phyloP scores from a whole-genome alignment of 2,113 vertebrate species.

The Rhineura floridana region DNA sequence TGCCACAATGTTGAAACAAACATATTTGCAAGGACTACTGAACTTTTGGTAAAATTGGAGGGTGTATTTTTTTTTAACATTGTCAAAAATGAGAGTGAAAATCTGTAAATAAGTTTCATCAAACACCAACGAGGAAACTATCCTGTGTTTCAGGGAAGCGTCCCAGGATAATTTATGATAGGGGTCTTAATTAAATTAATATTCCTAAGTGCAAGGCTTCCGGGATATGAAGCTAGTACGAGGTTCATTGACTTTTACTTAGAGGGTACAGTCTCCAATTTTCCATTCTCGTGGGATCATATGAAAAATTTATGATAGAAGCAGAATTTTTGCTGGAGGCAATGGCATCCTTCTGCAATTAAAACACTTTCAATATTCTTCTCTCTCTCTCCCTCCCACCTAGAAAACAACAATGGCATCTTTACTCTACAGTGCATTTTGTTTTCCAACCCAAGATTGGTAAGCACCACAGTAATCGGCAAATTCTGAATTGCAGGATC shows the following conservation, averaged over 20 bases:
- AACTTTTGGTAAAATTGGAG: too few relatives aligned
- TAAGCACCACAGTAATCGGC: constrained; percentile 6
- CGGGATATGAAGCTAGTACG: constrained; percentile 60
- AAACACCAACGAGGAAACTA: not conserved
- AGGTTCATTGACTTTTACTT: constrained; percentile 70
- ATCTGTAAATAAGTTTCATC: not conserved
- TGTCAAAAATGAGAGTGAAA: not conserved
- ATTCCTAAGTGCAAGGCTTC: constrained; percentile 65
- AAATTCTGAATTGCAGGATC: too few relatives aligned
- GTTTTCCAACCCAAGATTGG: constrained; percentile 56
- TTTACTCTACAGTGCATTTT: constrained; percentile 40
- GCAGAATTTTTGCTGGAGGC: constrained; percentile 62
- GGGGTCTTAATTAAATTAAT: constrained; percentile 77
- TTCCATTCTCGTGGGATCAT: constrained; percentile 67
- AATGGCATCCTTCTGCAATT: constrained; percentile 69
- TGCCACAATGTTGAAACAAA: too few relatives aligned
- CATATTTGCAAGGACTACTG: too few relatives aligned
- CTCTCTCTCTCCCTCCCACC: not conserved
- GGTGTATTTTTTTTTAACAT: constrained; percentile 6
- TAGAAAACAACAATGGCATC: constrained; percentile 59
- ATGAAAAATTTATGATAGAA: constrained; percentile 75
- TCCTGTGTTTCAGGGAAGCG: constrained; percentile 52
- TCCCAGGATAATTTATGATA: constrained; percentile 66
- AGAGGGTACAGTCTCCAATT: constrained; percentile 70
- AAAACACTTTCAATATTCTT: constrained; percentile 71